phyloP scores from a whole-genome alignment of 2,113 vertebrate genomes.

The Tragulus kanchil region DNA sequence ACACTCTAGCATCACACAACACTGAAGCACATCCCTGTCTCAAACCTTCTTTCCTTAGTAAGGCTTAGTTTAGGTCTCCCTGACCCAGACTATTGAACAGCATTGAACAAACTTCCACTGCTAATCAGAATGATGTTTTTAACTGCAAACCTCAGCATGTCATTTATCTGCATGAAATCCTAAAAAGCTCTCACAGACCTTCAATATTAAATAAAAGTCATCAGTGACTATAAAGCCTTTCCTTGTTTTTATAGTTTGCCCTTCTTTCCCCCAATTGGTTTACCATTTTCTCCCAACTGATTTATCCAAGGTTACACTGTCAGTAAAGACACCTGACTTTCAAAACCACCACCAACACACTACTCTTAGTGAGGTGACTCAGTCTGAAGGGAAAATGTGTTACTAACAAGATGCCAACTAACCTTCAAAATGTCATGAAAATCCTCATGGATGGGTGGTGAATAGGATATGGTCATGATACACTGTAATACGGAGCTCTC shows the following conservation, averaged over 20 bases:
- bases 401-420: not conserved
- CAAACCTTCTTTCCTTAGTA: not conserved
- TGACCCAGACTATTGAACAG: not conserved
- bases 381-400: slow-evolving; percentile 20
- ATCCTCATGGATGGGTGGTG: not conserved
- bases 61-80: slow-evolving; percentile 28
- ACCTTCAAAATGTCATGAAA: slow-evolving; percentile 29
- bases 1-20: not conserved
- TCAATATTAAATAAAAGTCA: not conserved
- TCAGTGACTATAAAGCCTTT: not conserved
- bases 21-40: not conserved
- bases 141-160: slow-evolving; percentile 12
- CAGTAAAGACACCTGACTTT: slow-evolving; percentile 6
- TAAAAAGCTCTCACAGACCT: not conserved
- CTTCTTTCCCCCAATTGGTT: not conserved
- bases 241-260: not conserved
- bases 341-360: not conserved
- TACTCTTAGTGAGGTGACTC: slow-evolving; percentile 3
- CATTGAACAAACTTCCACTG: not conserved
- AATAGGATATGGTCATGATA: not conserved
- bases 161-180: slow-evolving; percentile 36
- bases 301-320: not conserved
- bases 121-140: slow-evolving; percentile 16
- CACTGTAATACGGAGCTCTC: not conserved
- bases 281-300: not conserved